Base-by-base conservation (phyloP, 2,113 vertebrate genomes). In the Sardina pilchardus region DNA sequence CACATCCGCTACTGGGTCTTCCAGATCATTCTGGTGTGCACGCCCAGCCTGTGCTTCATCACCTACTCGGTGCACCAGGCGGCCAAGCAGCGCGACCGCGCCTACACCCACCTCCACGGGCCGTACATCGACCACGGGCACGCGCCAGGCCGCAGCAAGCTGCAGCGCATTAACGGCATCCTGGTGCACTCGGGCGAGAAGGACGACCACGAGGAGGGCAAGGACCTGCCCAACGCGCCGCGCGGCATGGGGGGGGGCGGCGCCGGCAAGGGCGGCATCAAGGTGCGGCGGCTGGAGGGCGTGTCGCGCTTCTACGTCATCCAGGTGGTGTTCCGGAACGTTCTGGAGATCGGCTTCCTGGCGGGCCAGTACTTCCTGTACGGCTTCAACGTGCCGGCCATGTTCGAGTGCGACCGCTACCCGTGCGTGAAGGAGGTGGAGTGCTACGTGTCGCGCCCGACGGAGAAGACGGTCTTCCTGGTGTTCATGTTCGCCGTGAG, bases 1-100 rank as follows among this genome's bases (percentile, higher is more conserved):
- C 97, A 97, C 95, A 97, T 97, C 93, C 96, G 97, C 81, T 97
- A 96, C 93, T 97, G 97, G 97, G 97, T 97, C 19, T 97, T 97
- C 91, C 97, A 97, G 94, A 97, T 97, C 94, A 97, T 97, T 92
- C 87, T 97, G 95, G 97, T 97, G 12, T 97, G 97, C 91, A 97
- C 97, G 0, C 97, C 97, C 0, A 97, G 96, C 89, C 93, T 97
- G 85, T 97, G 97, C 89, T 97, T 97, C 93, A 97, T 97, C 94
- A 97, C 97, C 14, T 97, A 97, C 90, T 97, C 96, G 0, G 95
- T 97, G 34, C 96, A 97, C 90, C 97, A 97, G 91, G 93, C 96
- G 0, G 96, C 97, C 50, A 97, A 97, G 86, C 94, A 95, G 4
- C 95, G 96, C 0, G 96, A 97, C 39, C 94, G 95, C 0, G 94